Evolutionary conservation across 2,797 vertebrate genomes (phyloP).

Genomic region (Calcarius lapponicus): DNA sequence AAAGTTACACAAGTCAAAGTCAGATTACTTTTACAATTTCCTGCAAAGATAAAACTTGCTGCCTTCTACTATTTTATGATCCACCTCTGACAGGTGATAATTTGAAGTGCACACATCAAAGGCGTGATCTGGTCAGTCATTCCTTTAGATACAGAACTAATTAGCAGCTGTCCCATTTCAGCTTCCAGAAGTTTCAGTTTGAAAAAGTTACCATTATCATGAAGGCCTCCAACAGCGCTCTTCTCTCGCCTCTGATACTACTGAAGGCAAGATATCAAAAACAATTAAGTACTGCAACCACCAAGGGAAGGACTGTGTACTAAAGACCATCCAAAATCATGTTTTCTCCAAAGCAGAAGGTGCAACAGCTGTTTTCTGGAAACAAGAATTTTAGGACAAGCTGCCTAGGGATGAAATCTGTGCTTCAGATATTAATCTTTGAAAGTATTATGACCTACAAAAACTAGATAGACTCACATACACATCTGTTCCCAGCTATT

Average conservation of each 20-base stretch:
- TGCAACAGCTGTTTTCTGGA: background rate
- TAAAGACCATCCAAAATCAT: background rate
- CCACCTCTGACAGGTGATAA: background rate
- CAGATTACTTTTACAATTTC: slow-evolving; percentile 16
- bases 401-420: background rate
- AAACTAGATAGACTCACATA: background rate
- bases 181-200: slow-evolving; percentile 10
- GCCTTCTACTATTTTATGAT: background rate
- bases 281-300: background rate
- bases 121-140: background rate
- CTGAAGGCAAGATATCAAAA: background rate
- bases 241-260: background rate
- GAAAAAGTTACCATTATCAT: background rate
- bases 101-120: background rate
- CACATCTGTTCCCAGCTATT: background rate
- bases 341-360: background rate
- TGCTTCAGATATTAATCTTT: background rate
- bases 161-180: slow-evolving; percentile 39
- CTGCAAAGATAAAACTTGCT: background rate
- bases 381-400: background rate
- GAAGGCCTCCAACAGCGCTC: background rate
- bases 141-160: background rate
- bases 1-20: slow-evolving; percentile 50
- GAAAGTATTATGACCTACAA: background rate
- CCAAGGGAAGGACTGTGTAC: background rate